These are phyloP conservation scores for Bovichtus diacanthus DNA, from an alignment of 2,797 vertebrate species.

Conservation along the genomic window DNA sequence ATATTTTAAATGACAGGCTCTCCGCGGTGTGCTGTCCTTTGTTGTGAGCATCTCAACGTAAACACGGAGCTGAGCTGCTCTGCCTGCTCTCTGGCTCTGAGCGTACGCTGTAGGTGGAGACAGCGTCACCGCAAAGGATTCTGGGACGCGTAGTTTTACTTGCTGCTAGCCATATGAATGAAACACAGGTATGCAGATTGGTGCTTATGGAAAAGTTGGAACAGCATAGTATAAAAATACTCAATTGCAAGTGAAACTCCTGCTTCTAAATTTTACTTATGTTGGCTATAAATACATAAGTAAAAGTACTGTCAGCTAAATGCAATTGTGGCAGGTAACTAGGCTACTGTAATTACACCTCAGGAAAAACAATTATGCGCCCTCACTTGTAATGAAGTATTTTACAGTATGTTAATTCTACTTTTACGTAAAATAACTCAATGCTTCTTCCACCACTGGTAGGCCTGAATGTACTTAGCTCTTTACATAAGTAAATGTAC, in stretches of 20 bases:
- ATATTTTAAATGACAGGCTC: conserved; percentile 49
- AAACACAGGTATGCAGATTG: neutral
- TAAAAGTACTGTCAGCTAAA: neutral
- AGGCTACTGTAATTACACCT: too few relatives aligned
- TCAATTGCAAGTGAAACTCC: neutral
- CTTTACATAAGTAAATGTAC: too few relatives aligned
- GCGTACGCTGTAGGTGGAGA: conserved; percentile 52
- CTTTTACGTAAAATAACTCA: too few relatives aligned
- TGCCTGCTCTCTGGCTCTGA: conserved; percentile 20
- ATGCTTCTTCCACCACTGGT: too few relatives aligned
- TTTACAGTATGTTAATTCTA: too few relatives aligned
- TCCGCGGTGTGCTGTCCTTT: conserved; percentile 72
- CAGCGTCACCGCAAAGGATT: conserved; percentile 34
- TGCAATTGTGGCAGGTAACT: neutral
- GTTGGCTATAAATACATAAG: too few relatives aligned
- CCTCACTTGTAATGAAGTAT: too few relatives aligned
- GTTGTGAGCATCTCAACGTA: conserved; percentile 82
- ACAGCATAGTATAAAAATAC: too few relatives aligned
- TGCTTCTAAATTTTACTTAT: neutral
- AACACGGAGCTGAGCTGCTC: conserved; percentile 66
- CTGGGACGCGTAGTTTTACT: conserved; percentile 44
- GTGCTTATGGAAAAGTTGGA: too few relatives aligned
- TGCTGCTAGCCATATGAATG: neutral
- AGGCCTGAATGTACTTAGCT: too few relatives aligned
- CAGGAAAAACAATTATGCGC: too few relatives aligned